phyloP scores from a whole-genome alignment of 2,797 vertebrate species.

The Alcedo quadribrachys region DNA sequence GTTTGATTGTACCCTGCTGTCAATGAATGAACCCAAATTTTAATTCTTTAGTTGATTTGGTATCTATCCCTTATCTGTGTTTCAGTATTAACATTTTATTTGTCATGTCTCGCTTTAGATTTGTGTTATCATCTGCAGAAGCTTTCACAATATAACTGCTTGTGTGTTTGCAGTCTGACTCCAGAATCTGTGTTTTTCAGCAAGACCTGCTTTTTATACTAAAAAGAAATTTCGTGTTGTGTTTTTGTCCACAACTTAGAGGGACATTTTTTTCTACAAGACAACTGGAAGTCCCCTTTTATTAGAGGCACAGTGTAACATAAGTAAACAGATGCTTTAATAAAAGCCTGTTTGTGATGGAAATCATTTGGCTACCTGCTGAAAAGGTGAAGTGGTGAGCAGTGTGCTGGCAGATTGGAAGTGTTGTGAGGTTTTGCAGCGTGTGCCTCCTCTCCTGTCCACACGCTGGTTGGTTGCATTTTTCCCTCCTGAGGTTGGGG shows the following conservation, averaged over 20 bases:
- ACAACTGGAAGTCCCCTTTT: neutral
- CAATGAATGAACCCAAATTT: neutral
- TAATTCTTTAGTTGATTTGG: neutral
- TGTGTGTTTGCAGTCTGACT: neutral
- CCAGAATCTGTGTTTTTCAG: neutral
- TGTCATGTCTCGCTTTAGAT: neutral
- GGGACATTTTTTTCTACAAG: neutral
- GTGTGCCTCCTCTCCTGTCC: neutral
- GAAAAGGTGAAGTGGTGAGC: neutral
- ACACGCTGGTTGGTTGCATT: neutral
- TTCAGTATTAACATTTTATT: neutral
- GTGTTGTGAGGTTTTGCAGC: neutral
- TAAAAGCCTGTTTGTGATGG: neutral
- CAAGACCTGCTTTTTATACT: neutral
- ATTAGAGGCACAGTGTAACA: neutral
- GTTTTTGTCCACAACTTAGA: neutral
- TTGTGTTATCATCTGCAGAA: neutral
- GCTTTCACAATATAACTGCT: neutral
- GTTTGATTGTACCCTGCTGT: neutral
- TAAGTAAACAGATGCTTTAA: neutral
- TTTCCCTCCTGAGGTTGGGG: neutral
- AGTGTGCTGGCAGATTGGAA: neutral
- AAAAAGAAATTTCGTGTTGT: neutral
- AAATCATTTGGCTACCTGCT: neutral
- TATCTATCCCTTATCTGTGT: neutral